Base-by-base conservation (phyloP, 92 coral and sea anemone species). In the Zoanthus solanderi region DNA sequence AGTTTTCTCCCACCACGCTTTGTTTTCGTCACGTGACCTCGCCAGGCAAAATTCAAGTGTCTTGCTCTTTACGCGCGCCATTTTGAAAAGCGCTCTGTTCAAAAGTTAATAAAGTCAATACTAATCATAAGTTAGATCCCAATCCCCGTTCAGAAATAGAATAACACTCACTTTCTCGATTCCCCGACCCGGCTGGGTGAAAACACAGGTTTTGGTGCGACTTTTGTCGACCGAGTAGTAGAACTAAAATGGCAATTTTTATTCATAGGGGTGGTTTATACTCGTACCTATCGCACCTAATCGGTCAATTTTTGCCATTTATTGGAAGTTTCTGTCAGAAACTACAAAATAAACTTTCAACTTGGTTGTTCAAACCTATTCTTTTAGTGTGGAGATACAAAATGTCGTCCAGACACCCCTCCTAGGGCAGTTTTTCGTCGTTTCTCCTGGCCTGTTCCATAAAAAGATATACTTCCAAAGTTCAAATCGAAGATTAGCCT, bases 221-320 rank as follows among this genome's bases (percentile, higher is more conserved):
- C 34, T 72, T 67, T 67, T 37, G 23, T 67, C 37, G 72, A 67
- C 23, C 72, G 18, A 7, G 72, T 28, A 12, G 18, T 67, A 13
- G 72, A n/a, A 67, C 72, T 67, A 67, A 67, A 67, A 67, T 67
- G 72, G 72, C 72, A 9, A n/a, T 71, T 71, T 71, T 72, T 15
- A 37, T 2, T 54, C 77, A 37, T 72, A 72, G 77, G 77, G 56
- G 77, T 72, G 77, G 77, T 72, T 72, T 72, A 72, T 34, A 72
- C 77, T 72, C 77, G 17, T 37, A 72, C 14, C 77, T 34, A 34
- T 72, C 4, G 77, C 53, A 37, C 53, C 28, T 32, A 37, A 44
- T 72, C 52, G 17, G 37, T 34, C 77, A 9, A 14, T 37, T 34
- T 72, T 72, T 72, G 77, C 77, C 53, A 72, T 14, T 45, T 72